Evolutionary conservation across 1,140 invertebrate genomes (phyloP), one percentile per base, ranked within the genome.

Genomic region (Chelonus insularis): DNA sequence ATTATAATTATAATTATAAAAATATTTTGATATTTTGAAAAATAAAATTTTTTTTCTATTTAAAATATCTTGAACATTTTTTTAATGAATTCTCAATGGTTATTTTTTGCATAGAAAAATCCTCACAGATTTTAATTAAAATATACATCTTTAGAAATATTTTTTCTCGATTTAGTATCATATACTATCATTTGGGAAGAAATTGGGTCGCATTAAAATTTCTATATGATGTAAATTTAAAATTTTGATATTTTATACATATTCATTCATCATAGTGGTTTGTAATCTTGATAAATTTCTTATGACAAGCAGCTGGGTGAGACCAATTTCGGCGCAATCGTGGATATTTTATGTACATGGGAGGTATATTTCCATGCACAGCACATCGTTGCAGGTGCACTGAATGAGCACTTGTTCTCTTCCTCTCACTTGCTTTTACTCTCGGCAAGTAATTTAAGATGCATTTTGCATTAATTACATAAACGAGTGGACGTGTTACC

Each of bases 381-480:
- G 16, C 21, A 48, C 11, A 48, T 16, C 54, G 52, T 57, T 62
- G 34, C 60, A 57, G 54, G 54, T 62, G 60, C 54, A 43, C 52
- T 23, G 37, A 62, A 62, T 32, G 45, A 48, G 34, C 32, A 52
- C 45, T 48, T 57, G 11, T 29, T 39, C 39, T 23, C 23, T 18
- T 11, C 37, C 14, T 16, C 36, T 39, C 36, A 43, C 34, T 39
- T 25, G 16, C 39, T 54, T 25, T 71, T 68, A 72, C 70, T 67
- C 62, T 58, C 69, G 67, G 62, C 72, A 64, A 69, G 74, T 78
- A 79, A 79, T 79, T 80, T 78, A 78, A 72, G 71, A 74, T 72
- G 72, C 70, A 71, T 78, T 79, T 80, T 80, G 76, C 78, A 78
- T 80, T 80, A 80, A 80, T 80, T 80, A 80, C 78, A 77, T 72